A percentile compares a stretch with the other conserved stretches of the same genome.
phyloP scores from a whole-genome alignment of 1,140 invertebrate species.

The Pseudachorutes palmiensis region DNA sequence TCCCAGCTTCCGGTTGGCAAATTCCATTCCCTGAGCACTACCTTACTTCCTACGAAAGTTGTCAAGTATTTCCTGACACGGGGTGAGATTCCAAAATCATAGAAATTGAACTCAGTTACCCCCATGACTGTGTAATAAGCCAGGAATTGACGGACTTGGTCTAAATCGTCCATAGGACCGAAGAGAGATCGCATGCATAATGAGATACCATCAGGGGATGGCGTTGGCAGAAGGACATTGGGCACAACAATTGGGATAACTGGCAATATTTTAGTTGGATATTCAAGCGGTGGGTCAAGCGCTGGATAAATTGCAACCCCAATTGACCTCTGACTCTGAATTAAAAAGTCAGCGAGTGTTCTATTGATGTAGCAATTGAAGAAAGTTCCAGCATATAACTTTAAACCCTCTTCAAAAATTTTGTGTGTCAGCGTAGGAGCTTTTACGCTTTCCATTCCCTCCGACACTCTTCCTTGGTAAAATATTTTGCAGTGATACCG shows the following conservation, averaged over 20 bases:
- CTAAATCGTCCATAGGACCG: conserved; percentile 29
- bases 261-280: not conserved
- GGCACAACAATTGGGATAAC: not conserved
- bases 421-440: conserved; percentile 18
- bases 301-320: conserved; percentile 22
- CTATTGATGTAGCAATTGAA: conserved; percentile 28
- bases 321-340: not conserved
- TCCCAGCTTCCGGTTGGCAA: conserved; percentile 34
- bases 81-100: conserved; percentile 26
- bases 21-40: conserved; percentile 27
- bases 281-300: too few species aligned
- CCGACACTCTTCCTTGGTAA: conserved; percentile 1
- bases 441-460: not conserved
- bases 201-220: too few species aligned
- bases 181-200: conserved; percentile 34
- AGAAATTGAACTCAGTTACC: conserved; percentile 29
- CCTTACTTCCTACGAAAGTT: not conserved
- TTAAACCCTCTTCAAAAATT: conserved; percentile 36
- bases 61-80: conserved; percentile 14
- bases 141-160: conserved; percentile 28
- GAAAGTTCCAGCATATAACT: conserved; percentile 26
- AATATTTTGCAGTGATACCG: conserved; percentile 28
- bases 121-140: conserved; percentile 30
- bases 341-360: not conserved
- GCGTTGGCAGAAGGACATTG: not conserved